Percentiles rank a stretch among this genome's conserved stretches.
Evolutionary conservation across 2,113 vertebrate species (phyloP).

Genomic region (Carassius gibelio): DNA sequence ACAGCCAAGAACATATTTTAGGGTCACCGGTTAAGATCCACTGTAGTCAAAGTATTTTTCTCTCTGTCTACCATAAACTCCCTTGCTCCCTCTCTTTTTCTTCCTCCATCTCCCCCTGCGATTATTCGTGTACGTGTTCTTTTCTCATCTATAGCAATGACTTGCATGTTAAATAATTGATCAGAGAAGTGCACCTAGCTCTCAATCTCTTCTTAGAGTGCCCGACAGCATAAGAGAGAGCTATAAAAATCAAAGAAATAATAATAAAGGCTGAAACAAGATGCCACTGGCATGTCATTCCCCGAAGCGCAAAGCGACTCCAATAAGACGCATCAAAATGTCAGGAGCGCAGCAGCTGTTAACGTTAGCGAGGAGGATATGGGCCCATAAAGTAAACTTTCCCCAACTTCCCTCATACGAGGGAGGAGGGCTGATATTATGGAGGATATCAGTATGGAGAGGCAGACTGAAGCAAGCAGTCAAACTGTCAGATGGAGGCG

Average conservation of each 20-base stretch:
- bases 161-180: constrained; percentile 61
- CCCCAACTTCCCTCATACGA: constrained; percentile 60
- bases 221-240: constrained; percentile 46
- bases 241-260: constrained; percentile 38
- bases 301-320: constrained; percentile 65
- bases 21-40: not conserved
- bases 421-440: constrained; percentile 50
- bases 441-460: constrained; percentile 56
- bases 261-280: constrained; percentile 45
- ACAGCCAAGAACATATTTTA: not conserved
- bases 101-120: constrained; percentile 16
- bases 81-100: not conserved
- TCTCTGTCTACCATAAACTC: not conserved
- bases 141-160: constrained; percentile 48
- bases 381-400: constrained; percentile 74
- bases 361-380: constrained; percentile 47
- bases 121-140: constrained; percentile 57
- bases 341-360: constrained; percentile 72
- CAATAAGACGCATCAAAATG: constrained; percentile 66
- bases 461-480: constrained; percentile 56
- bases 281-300: constrained; percentile 58
- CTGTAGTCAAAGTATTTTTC: not conserved
- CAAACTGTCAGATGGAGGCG: constrained; percentile 62
- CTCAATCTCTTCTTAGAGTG: constrained; percentile 45
- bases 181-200: constrained; percentile 45